Evolutionary conservation across 2,888 invertebrate genomes (phyloP).

Genomic region (Thelaira solivaga): DNA sequence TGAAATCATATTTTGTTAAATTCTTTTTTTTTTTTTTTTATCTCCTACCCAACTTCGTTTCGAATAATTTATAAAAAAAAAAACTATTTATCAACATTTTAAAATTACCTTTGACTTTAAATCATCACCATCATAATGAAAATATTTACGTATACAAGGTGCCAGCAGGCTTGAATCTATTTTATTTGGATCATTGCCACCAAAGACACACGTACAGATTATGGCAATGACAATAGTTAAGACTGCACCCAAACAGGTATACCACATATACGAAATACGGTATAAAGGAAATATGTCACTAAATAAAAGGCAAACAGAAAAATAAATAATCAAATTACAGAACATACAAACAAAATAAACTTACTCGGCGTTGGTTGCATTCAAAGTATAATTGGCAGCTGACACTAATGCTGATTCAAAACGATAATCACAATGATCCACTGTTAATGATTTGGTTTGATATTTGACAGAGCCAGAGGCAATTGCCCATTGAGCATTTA

Average conservation of each 20-base stretch:
- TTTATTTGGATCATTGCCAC: constrained; percentile 79
- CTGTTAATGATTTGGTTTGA: constrained; percentile 82
- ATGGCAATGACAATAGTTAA: constrained; percentile 79
- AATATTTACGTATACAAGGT: constrained; percentile 77
- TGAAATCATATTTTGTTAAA: too few species aligned
- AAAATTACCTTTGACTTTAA: constrained; percentile 63
- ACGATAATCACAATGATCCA: constrained; percentile 82
- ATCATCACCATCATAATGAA: constrained; percentile 55
- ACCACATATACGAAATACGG: constrained; percentile 89
- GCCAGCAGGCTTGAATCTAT: constrained; percentile 81
- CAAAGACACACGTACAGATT: constrained; percentile 70
- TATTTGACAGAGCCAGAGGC: constrained; percentile 81
- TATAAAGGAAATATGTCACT: constrained; percentile 78
- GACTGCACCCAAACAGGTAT: constrained; percentile 81
- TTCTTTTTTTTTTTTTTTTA: too few species aligned
- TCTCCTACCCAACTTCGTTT: background rate
- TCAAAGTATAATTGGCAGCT: constrained; percentile 63
- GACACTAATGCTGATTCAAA: constrained; percentile 75
- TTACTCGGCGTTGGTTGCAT: constrained; percentile 67
- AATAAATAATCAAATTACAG: background rate
- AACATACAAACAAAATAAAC: constrained; percentile 21
- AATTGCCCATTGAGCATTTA: constrained; percentile 82
- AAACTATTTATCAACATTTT: background rate
- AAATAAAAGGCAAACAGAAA: constrained; percentile 9
- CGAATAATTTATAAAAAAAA: too few species aligned